Evolutionary conservation across 2,113 vertebrate genomes (phyloP).

Genomic region (Microtus richardsoni): DNA sequence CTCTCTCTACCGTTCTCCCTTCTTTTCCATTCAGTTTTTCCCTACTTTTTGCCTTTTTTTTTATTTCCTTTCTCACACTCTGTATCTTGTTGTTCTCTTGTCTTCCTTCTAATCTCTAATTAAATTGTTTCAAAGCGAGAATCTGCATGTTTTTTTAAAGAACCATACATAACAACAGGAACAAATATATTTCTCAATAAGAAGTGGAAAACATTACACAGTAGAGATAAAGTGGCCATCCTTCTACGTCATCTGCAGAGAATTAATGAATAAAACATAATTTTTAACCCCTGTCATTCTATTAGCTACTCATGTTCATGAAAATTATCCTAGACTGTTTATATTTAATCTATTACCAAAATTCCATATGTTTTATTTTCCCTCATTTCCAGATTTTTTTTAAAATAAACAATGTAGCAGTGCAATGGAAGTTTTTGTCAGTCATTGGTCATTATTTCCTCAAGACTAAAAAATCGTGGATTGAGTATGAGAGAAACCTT

Average conservation of each 20-base stretch:
- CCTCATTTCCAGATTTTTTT: background rate
- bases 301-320: background rate
- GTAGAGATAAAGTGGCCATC: fast-evolving
- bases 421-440: background rate
- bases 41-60: background rate
- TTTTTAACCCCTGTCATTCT: background rate
- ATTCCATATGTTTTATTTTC: background rate
- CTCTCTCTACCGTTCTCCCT: background rate
- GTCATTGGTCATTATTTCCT: background rate
- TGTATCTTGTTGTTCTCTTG: background rate
- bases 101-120: background rate
- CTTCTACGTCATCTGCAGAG: no score
- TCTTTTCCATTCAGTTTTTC: no score
- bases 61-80: background rate
- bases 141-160: background rate
- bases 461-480: background rate
- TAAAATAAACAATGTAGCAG: background rate
- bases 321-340: background rate
- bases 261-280: background rate
- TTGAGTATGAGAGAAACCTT: background rate
- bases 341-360: background rate
- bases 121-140: background rate
- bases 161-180: background rate
- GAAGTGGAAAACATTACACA: background rate
- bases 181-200: background rate